Conservation (phyloP, 2,113 vertebrate genomes). For the Tragelaphus imberbis region DNA sequence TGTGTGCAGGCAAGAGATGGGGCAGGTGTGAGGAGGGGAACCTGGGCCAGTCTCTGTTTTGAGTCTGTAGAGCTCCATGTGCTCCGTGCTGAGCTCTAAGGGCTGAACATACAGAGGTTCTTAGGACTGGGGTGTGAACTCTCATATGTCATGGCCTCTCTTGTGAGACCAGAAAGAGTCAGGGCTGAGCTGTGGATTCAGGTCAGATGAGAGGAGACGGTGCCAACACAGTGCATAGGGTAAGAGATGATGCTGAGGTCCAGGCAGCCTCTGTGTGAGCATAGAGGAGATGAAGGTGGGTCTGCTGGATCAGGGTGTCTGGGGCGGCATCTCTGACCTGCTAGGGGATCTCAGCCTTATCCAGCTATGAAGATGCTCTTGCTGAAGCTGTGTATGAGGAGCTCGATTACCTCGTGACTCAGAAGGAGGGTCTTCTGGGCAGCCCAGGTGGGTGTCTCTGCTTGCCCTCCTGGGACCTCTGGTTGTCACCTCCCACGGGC, state of each 20-base stretch:
- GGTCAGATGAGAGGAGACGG: background rate
- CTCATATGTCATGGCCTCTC: background rate
- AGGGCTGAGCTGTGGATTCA: background rate
- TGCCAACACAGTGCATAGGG: fast-evolving
- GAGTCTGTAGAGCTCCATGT: background rate
- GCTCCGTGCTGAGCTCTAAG: too few species aligned
- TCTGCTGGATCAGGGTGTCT: background rate
- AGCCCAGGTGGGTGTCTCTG: background rate
- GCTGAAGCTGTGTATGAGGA: too few species aligned
- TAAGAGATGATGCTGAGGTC: fast-evolving
- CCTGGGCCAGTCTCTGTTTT: too few species aligned
- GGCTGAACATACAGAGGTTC: background rate
- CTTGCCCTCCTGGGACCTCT: background rate
- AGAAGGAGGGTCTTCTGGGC: background rate
- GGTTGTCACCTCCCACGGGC: background rate
- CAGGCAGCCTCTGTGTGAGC: background rate
- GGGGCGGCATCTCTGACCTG: too few species aligned
- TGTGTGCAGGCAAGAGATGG: background rate
- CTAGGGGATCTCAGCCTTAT: too few species aligned
- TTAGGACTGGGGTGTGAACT: background rate
- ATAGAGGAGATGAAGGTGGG: background rate
- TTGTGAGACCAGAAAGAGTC: background rate
- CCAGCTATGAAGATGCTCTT: too few species aligned
- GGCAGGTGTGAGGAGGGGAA: too few species aligned
- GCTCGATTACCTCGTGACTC: too few species aligned